Base-by-base conservation (phyloP, 2,888 invertebrate genomes). In the Erynnis tages region DNA sequence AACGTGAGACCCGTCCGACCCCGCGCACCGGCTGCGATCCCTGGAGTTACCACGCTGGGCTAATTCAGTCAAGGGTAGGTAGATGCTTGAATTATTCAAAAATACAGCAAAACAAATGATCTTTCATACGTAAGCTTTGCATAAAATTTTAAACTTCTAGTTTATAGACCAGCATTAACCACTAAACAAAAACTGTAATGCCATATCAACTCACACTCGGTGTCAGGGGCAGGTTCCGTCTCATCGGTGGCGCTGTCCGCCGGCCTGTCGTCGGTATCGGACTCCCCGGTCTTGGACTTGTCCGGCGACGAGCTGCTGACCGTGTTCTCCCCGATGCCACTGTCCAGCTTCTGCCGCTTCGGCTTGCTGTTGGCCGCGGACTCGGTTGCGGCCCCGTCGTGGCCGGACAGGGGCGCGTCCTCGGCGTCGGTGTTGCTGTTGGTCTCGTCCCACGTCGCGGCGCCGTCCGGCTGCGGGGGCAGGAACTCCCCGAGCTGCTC, bases 321-420 rank as follows among this genome's bases (percentile, higher is more conserved):
- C 21, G 68, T 68, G 45, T 63, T 69, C 56, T 87, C 92, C 0
- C 91, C 92, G 46, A 93, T 84, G 0, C 92, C 93, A 57, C 92
- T 92, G 67, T 93, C 93, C 37, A 92, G 76, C 74, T 93, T 93
- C 69, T 92, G 91, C 7, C 92, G 64, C 62, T 81, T 82, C 48
- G 66, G 63, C n/a, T 63, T 62, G 34, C 59, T 61, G 44, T 59
- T 55, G 5, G 40, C 4, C 8, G 37, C 17, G 11, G 48, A 21
- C 16, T 40, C 48, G 2, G 30, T 19, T 6, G 2, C 14, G 6
- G 30, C 40, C 16, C 54, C 59, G 14, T 57, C 60, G 7, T 55
- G 54, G 53, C 58, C 55, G 29, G 30, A 14, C 11, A 29, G 19
- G 19, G n/a, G 11, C 27, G 13, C 34, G 11, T 48, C 54, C 37